Conservation (phyloP, 2,888 invertebrate species). For the Parnassius apollo region DNA sequence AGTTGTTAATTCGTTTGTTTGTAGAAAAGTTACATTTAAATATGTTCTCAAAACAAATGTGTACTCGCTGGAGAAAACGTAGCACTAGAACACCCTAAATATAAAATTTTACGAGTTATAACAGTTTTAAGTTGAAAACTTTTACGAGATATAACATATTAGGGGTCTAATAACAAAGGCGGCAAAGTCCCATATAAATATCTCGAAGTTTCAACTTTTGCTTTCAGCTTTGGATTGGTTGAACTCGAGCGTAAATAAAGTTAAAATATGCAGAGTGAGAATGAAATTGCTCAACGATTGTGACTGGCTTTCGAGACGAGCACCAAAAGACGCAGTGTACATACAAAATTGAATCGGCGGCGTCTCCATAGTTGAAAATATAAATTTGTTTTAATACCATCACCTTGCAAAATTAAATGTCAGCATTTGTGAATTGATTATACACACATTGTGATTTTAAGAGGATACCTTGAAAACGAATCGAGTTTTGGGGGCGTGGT, state of each 20-base stretch:
- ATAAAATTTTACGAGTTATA: too few species aligned
- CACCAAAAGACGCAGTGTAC: background rate
- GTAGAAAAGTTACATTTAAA: slow-evolving; percentile 20
- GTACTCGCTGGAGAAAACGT: background rate
- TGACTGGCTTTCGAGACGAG: background rate
- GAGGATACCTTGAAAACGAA: too few species aligned
- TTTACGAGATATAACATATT: too few species aligned
- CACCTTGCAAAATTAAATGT: background rate
- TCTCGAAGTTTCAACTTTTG: too few species aligned
- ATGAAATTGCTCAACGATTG: background rate
- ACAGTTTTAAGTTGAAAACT: too few species aligned
- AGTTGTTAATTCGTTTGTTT: slow-evolving; percentile 26
- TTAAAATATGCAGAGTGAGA: background rate
- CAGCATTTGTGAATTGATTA: background rate
- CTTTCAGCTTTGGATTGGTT: too few species aligned
- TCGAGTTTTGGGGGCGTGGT: too few species aligned
- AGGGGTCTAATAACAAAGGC: too few species aligned
- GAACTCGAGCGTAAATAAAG: background rate
- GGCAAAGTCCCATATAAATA: too few species aligned
- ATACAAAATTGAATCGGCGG: background rate
- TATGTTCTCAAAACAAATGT: slow-evolving; percentile 15
- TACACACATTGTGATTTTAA: too few species aligned
- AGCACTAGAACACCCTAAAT: background rate
- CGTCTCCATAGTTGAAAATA: background rate
- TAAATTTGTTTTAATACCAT: slow-evolving; percentile 6